Evolutionary conservation across 2,888 invertebrate species (phyloP).

Genomic region (Nezara viridula): DNA sequence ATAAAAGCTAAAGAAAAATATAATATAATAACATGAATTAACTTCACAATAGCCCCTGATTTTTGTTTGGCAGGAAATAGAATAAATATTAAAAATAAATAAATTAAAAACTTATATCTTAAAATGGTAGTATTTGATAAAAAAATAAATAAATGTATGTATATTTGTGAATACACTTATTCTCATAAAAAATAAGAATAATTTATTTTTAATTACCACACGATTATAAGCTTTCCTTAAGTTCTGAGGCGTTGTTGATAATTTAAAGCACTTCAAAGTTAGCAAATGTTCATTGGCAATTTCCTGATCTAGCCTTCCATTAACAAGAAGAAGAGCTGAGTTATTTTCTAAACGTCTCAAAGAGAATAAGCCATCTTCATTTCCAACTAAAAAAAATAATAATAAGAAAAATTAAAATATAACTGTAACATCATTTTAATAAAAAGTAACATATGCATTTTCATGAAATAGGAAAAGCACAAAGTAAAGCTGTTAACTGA

Average conservation of each 20-base stretch:
- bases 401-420: background rate
- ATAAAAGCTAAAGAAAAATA: too few relatives aligned
- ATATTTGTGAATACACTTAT: background rate
- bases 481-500: background rate
- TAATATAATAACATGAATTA: too few relatives aligned
- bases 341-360: conserved; percentile 77
- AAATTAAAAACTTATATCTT: too few relatives aligned
- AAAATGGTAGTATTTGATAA: too few relatives aligned
- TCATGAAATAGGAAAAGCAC: background rate
- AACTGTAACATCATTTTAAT: background rate
- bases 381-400: conserved; percentile 73
- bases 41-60: background rate
- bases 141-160: too few relatives aligned
- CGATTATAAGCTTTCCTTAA: conserved; percentile 76
- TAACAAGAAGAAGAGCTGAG: conserved; percentile 75
- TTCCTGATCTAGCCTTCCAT: conserved; percentile 79
- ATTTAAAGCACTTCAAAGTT: conserved; percentile 80
- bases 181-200: background rate
- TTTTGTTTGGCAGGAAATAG: background rate
- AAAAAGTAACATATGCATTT: background rate
- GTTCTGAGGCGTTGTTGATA: conserved; percentile 65
- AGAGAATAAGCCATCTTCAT: conserved; percentile 76
- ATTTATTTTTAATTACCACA: conserved; percentile 68
- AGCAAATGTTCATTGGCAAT: conserved; percentile 73
- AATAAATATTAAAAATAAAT: background rate